phyloP scores from a whole-genome alignment of 92 coral and sea anemone genomes.

The Palythoa heliodiscus region DNA sequence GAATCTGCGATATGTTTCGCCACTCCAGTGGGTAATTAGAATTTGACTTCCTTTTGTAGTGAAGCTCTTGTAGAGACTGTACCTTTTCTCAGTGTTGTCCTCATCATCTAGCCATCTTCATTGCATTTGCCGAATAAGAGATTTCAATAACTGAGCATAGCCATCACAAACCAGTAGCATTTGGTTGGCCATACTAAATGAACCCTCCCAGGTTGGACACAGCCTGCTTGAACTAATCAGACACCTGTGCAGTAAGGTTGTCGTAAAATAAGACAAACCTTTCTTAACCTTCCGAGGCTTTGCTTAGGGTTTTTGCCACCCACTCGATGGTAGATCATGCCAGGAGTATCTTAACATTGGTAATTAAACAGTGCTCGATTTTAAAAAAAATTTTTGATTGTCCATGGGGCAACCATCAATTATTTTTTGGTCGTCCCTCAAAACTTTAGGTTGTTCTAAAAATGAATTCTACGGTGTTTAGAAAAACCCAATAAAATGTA shows the following conservation, averaged over 20 bases:
- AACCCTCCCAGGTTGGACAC: slow-evolving; percentile 48
- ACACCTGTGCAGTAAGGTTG: slow-evolving; percentile 42
- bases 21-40: slow-evolving; percentile 47
- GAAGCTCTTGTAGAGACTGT: slow-evolving; percentile 47
- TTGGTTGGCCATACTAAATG: slow-evolving; percentile 48
- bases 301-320: slow-evolving; percentile 25
- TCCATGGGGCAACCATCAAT: too few relatives aligned
- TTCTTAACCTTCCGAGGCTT: background rate
- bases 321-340: too few relatives aligned
- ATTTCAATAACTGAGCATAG: slow-evolving; percentile 50
- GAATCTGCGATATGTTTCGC: slow-evolving; percentile 44
- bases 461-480: too few relatives aligned
- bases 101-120: slow-evolving; percentile 51
- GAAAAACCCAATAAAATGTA: too few relatives aligned
- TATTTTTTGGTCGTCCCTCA: too few relatives aligned
- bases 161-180: slow-evolving; percentile 49
- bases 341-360: too few relatives aligned
- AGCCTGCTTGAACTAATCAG: slow-evolving; percentile 49
- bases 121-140: slow-evolving; percentile 50
- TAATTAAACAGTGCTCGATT: too few relatives aligned
- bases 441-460: too few relatives aligned
- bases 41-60: slow-evolving; percentile 45
- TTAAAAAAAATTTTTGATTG: too few relatives aligned
- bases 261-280: slow-evolving; percentile 46
- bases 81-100: slow-evolving; percentile 61